These are phyloP conservation scores for Callipepla squamata DNA, from an alignment of 2,113 vertebrate species.

Conservation along the genomic window DNA sequence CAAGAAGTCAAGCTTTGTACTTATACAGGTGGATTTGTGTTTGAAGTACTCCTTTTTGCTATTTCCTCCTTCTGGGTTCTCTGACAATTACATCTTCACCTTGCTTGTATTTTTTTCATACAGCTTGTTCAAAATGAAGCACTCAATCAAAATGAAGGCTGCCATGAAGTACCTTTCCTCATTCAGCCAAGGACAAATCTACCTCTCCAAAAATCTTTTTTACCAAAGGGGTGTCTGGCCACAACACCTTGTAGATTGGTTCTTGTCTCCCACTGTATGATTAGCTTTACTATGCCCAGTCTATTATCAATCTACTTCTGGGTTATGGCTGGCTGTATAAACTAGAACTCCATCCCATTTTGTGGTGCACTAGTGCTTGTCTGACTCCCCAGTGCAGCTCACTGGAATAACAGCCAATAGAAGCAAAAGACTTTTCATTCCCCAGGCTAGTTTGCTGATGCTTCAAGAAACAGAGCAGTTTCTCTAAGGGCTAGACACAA, in stretches of 20 bases:
- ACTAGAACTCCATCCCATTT: neutral
- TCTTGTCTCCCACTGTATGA: neutral
- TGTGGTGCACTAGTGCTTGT: accelerated
- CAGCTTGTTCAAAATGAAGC: neutral
- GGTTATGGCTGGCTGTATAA: neutral
- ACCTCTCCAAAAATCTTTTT: neutral
- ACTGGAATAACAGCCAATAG: neutral
- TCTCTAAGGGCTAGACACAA: neutral
- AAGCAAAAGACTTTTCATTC: neutral
- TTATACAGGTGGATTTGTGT: neutral
- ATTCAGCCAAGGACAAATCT: neutral
- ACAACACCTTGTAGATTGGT: neutral
- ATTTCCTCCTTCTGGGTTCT: neutral
- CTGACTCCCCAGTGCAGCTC: neutral
- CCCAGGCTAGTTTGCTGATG: neutral
- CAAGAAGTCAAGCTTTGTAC: slow-evolving; percentile 14
- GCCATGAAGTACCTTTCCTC: neutral
- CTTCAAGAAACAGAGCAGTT: neutral
- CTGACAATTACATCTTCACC: neutral
- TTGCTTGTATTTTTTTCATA: neutral
- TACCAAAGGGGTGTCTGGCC: neutral
- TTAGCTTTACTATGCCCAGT: neutral
- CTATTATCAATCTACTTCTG: neutral
- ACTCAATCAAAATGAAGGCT: neutral
- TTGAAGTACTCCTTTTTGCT: neutral